These are phyloP conservation scores for Gavia stellata DNA, from an alignment of 2,113 vertebrate species.

Conservation along the genomic window DNA sequence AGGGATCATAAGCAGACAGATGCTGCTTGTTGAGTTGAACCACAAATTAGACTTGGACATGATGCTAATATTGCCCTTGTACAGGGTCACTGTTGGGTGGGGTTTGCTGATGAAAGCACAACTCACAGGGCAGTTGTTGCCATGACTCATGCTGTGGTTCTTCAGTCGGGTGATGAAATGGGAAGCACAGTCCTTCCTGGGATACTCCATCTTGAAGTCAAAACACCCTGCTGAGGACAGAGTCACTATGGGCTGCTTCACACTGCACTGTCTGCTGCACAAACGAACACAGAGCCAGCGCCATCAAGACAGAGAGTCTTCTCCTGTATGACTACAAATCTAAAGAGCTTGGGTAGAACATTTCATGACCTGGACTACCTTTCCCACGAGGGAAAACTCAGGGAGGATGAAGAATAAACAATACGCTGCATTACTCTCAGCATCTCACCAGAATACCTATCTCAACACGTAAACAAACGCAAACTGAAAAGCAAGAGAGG, in stretches of 20 bases:
- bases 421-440: background rate
- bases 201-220: background rate
- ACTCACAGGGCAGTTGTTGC: constrained; percentile 63
- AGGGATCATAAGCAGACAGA: constrained; percentile 62
- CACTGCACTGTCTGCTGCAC: background rate
- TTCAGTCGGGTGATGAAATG: constrained; percentile 60
- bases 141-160: constrained; percentile 27
- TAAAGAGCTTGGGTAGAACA: background rate
- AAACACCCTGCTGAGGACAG: background rate
- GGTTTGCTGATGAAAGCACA: constrained; percentile 66
- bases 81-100: constrained; percentile 44
- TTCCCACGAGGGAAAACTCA: background rate
- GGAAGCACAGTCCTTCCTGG: constrained; percentile 40
- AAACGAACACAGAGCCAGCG: background rate
- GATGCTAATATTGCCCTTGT: constrained; percentile 50
- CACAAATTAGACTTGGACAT: constrained; percentile 50
- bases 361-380: background rate
- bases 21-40: constrained; percentile 55
- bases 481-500: background rate
- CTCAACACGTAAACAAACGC: background rate
- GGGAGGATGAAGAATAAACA: background rate
- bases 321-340: background rate
- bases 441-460: background rate
- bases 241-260: background rate
- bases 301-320: background rate